phyloP scores from a whole-genome alignment of 2,888 invertebrate species.

The Anthoptus insignis region DNA sequence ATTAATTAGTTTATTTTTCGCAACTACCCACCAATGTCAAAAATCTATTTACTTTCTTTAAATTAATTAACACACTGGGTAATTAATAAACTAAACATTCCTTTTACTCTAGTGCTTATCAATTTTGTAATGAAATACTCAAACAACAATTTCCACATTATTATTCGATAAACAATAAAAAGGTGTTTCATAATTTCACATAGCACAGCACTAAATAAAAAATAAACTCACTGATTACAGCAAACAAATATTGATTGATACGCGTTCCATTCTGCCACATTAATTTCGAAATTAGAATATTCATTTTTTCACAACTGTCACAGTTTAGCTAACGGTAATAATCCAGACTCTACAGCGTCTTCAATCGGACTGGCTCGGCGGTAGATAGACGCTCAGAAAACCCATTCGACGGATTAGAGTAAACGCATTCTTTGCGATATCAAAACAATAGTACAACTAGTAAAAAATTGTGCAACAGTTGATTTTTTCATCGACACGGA shows the following conservation, averaged over 20 bases:
- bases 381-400: conserved; percentile 48
- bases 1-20: no score
- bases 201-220: conserved; percentile 27
- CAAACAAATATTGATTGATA: conserved; percentile 79
- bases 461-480: conserved; percentile 18
- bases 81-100: no score
- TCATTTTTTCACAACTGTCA: conserved; percentile 59
- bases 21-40: no score
- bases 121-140: background rate
- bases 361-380: conserved; percentile 56
- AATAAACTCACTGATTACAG: conserved; percentile 72
- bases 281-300: conserved; percentile 71
- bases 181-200: background rate
- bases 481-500: conserved; percentile 14
- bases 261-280: conserved; percentile 76
- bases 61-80: no score
- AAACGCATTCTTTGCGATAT: conserved; percentile 34
- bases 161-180: conserved; percentile 2
- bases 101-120: background rate
- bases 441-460: conserved; percentile 10
- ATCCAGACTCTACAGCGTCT: conserved; percentile 63
- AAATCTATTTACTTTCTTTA: no score
- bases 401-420: conserved; percentile 51
- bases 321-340: conserved; percentile 47
- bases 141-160: background rate